phyloP scores from a whole-genome alignment of 2,797 vertebrate species.

The Melanogrammus aeglefinus region DNA sequence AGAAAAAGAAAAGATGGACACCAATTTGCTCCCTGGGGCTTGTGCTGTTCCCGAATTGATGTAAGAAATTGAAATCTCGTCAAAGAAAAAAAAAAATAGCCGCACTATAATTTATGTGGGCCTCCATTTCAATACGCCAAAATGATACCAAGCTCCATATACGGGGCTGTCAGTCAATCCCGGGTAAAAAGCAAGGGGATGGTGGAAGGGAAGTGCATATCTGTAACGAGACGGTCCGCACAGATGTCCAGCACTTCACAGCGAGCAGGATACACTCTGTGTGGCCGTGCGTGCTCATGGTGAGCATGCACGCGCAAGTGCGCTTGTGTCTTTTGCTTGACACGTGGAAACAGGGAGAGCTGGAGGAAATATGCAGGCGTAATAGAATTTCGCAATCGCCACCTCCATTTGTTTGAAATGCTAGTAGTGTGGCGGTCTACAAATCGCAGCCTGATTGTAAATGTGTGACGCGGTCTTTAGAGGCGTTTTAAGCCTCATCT shows the following conservation, averaged over 20 bases:
- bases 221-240: neutral
- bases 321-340: neutral
- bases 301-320: too few species aligned
- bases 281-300: neutral
- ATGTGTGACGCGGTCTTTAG: neutral
- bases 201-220: neutral
- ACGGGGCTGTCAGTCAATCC: slow-evolving; percentile 8
- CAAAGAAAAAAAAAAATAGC: slow-evolving; percentile 4
- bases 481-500: neutral
- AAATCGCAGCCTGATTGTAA: neutral
- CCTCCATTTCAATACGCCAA: slow-evolving; percentile 3
- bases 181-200: neutral
- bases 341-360: neutral
- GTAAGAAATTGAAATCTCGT: neutral
- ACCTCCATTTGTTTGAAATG: neutral
- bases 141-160: neutral
- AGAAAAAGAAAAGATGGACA: neutral
- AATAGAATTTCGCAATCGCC: neutral
- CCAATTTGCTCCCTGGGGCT: neutral
- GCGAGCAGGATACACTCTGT: neutral
- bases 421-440: neutral
- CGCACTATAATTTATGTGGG: neutral
- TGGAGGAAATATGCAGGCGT: neutral
- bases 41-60: neutral
- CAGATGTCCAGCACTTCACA: neutral